Percentiles rank a stretch among this genome's conserved stretches.
phyloP scores from a whole-genome alignment of 1,140 invertebrate species.

The Acyrthosiphon pisum region DNA sequence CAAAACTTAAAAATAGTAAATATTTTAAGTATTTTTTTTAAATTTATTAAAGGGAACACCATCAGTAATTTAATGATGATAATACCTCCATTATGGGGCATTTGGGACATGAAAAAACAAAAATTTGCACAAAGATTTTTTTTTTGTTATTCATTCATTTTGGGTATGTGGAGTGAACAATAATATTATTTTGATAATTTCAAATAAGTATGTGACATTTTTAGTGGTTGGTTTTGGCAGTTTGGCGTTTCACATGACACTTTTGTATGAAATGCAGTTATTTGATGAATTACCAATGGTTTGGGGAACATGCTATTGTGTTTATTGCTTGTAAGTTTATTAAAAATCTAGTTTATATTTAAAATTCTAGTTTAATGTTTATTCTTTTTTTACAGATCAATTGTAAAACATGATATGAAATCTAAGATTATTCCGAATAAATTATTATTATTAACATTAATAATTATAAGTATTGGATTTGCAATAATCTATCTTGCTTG shows the following conservation, averaged over 20 bases:
- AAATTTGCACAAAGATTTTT: conserved; percentile 61
- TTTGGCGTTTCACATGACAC: conserved; percentile 62
- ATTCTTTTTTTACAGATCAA: conserved; percentile 35
- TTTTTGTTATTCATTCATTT: conserved; percentile 59
- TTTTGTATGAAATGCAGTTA: conserved; percentile 62
- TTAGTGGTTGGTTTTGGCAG: conserved; percentile 61
- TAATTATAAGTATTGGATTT: conserved; percentile 58
- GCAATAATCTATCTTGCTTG: conserved; percentile 60
- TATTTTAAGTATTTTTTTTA: neutral
- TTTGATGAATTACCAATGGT: conserved; percentile 62
- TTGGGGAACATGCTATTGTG: conserved; percentile 61
- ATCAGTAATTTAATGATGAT: conserved; percentile 62
- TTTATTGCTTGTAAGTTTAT: conserved; percentile 61
- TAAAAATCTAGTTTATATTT: neutral
- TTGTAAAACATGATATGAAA: conserved; percentile 44
- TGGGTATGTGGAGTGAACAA: conserved; percentile 59
- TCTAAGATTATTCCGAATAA: conserved; percentile 40
- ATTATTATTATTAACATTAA: conserved; percentile 32
- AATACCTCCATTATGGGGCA: conserved; percentile 61
- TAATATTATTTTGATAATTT: neutral
- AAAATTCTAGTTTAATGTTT: neutral
- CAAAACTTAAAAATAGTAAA: neutral
- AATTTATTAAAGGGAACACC: conserved; percentile 60
- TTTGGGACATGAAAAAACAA: conserved; percentile 60
- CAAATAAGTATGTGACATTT: conserved; percentile 30